A percentile compares a stretch with the other conserved stretches of the same genome.
Evolutionary conservation across 2,888 invertebrate species (phyloP).

Genomic region (Salticus scenicus): DNA sequence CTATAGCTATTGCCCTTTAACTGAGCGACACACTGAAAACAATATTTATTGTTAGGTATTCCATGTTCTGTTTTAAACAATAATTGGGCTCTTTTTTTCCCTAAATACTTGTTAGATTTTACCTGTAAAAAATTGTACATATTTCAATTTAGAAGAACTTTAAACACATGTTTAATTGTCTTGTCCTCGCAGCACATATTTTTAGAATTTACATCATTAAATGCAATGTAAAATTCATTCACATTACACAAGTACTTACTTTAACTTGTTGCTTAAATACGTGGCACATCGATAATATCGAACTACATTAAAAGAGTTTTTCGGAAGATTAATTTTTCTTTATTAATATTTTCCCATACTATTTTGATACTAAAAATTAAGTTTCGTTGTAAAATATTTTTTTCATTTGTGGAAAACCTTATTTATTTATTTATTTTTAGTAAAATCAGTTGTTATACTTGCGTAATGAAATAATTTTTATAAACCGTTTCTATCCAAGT

Average conservation of each 20-base stretch:
- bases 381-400: too few species aligned
- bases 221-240: not conserved
- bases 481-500: too few species aligned
- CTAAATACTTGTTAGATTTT: not conserved
- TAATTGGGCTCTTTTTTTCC: not conserved
- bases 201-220: not conserved
- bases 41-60: not conserved
- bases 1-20: too few species aligned
- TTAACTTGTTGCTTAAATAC: not conserved
- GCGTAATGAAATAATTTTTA: too few species aligned
- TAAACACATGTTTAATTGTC: slow-evolving; percentile 26
- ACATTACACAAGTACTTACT: not conserved
- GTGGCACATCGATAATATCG: too few species aligned
- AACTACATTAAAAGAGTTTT: too few species aligned
- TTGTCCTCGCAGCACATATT: slow-evolving; percentile 19
- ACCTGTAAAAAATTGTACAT: slow-evolving; percentile 5
- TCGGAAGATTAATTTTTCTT: too few species aligned
- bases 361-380: too few species aligned
- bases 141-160: not conserved
- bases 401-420: too few species aligned
- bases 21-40: not conserved
- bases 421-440: too few species aligned
- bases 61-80: slow-evolving; percentile 1
- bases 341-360: too few species aligned
- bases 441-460: too few species aligned